Conservation (phyloP, 2,113 vertebrate genomes). For the Grammomys surdaster region DNA sequence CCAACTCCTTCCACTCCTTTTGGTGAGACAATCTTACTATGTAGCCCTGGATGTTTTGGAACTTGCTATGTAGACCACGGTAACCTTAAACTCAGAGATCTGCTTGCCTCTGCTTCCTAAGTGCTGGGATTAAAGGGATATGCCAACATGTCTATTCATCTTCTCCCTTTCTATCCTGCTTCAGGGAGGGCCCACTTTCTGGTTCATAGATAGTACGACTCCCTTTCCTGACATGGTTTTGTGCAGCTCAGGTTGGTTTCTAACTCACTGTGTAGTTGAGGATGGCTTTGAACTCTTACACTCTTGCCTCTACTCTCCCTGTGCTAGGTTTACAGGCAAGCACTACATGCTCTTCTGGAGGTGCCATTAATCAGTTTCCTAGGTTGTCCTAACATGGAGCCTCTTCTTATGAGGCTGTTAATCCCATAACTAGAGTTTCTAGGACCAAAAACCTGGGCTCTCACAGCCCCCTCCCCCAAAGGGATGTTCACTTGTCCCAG, state of each 20-base stretch:
- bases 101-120: background rate
- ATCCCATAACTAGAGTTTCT: background rate
- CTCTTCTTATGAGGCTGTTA: background rate
- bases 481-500: background rate
- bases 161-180: background rate
- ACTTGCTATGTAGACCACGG: background rate
- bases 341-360: background rate
- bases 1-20: no score
- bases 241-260: background rate
- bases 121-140: background rate
- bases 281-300: background rate
- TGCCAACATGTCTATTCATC: background rate
- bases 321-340: background rate
- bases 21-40: background rate
- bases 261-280: background rate
- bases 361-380: background rate
- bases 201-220: background rate
- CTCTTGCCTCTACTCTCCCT: background rate
- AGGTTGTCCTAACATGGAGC: background rate
- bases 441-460: background rate
- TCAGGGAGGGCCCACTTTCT: background rate
- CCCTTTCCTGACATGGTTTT: background rate
- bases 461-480: background rate
- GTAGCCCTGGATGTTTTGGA: background rate
- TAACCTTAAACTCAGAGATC: background rate